Percentiles rank a stretch among this genome's conserved stretches.
Evolutionary conservation across 2,113 vertebrate species (phyloP).

Genomic region (Clinocottus analis): DNA sequence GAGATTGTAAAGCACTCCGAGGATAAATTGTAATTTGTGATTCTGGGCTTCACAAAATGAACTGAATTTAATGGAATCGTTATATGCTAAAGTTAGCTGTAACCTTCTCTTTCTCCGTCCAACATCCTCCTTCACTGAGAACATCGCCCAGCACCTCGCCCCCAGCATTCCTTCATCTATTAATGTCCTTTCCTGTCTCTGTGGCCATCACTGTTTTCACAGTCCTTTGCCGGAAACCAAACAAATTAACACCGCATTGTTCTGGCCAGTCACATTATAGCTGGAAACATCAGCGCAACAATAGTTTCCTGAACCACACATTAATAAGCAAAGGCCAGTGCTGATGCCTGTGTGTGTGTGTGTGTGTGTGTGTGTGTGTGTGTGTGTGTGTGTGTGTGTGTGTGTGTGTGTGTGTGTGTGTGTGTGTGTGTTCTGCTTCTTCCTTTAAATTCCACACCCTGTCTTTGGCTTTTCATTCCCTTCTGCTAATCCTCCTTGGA

Average conservation of each 20-base stretch:
- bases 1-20: too few relatives aligned
- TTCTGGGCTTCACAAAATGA: too few relatives aligned
- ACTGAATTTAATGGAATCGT: too few relatives aligned
- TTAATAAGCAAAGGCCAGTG: conserved; percentile 54
- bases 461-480: not conserved
- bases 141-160: conserved; percentile 7
- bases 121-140: conserved; percentile 22
- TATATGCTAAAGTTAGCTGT: not conserved
- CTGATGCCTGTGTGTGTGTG: conserved; percentile 9
- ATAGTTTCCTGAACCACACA: conserved; percentile 70
- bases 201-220: conserved; percentile 72
- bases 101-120: conserved; percentile 32
- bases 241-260: conserved; percentile 77
- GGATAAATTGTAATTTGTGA: too few relatives aligned
- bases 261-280: conserved; percentile 59
- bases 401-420: conserved; percentile 15
- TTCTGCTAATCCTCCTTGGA: not conserved
- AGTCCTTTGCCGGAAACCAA: conserved; percentile 70
- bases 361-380: conserved; percentile 14
- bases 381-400: conserved; percentile 17
- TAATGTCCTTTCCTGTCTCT: conserved; percentile 72
- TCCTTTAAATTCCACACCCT: not conserved
- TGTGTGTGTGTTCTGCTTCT: conserved; percentile 5
- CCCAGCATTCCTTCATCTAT: conserved; percentile 70
- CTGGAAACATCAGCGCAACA: conserved; percentile 72